Percentiles rank a stretch among this genome's conserved stretches.
Conservation (phyloP, 2,113 vertebrate species). For the Leiothrix lutea region DNA sequence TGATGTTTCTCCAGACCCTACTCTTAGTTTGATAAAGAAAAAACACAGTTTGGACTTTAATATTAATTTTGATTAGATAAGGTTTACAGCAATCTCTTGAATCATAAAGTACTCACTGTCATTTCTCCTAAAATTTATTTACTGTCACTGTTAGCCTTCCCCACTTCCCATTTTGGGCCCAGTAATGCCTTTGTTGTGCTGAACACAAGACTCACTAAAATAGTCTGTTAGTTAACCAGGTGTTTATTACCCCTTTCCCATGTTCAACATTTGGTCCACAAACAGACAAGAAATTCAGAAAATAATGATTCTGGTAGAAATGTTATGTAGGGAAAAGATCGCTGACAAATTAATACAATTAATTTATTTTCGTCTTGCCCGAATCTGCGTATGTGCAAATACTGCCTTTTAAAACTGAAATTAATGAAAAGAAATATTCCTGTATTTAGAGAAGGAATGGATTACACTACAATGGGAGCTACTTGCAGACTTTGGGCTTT, state of each 20-base stretch:
- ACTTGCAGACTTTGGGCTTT: not conserved
- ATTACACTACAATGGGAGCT: not conserved
- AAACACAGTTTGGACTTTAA: not conserved
- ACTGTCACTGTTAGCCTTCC: not conserved
- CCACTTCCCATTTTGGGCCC: not conserved
- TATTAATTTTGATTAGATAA: conserved; percentile 26
- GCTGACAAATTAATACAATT: not conserved
- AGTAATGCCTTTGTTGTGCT: not conserved
- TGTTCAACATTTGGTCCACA: not conserved
- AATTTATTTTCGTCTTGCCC: not conserved
- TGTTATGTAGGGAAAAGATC: not conserved
- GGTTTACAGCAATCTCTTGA: not conserved
- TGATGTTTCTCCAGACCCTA: not conserved
- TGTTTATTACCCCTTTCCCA: not conserved
- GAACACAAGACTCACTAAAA: not conserved
- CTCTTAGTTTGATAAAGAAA: conserved; percentile 5
- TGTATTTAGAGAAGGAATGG: not conserved
- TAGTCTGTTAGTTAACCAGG: not conserved
- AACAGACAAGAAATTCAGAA: not conserved
- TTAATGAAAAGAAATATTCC: not conserved
- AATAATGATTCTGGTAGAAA: not conserved
- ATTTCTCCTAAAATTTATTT: not conserved
- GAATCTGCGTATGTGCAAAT: not conserved
- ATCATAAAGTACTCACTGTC: not conserved
- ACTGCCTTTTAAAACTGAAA: not conserved